Percentiles rank a stretch among this genome's conserved stretches.
Evolutionary conservation across 2,888 invertebrate genomes (phyloP).

Genomic region (Strigamia maritima): DNA sequence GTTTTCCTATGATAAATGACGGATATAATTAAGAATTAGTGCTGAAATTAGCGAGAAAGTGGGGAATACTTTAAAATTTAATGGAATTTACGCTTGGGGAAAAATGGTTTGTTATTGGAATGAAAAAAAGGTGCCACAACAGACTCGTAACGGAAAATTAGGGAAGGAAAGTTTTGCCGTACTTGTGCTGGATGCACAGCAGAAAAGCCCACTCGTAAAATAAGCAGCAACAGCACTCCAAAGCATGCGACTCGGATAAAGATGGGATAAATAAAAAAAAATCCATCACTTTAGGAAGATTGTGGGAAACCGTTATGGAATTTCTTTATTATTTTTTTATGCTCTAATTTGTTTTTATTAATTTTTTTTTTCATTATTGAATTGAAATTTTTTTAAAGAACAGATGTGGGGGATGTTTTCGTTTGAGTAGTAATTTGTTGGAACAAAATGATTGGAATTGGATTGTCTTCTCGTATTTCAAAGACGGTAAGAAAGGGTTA

Average conservation of each 20-base stretch:
- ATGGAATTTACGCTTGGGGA: background rate
- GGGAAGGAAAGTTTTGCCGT: constrained; percentile 9
- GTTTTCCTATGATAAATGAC: background rate
- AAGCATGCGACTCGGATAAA: background rate
- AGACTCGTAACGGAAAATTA: too few species aligned
- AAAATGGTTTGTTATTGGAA: background rate
- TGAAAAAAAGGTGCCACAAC: background rate
- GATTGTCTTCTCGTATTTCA: constrained; percentile 7
- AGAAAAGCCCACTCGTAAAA: constrained; percentile 14
- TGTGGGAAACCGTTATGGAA: background rate
- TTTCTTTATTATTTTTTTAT: background rate
- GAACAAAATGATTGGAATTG: background rate
- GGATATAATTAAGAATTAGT: constrained; percentile 7
- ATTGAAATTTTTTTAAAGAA: background rate
- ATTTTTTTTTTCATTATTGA: background rate
- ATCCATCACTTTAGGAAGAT: too few species aligned
- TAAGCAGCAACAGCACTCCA: background rate
- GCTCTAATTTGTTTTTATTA: background rate
- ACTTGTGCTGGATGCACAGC: background rate
- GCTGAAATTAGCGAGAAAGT: background rate
- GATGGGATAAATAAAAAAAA: background rate
- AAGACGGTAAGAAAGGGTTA: background rate
- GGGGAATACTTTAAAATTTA: background rate
- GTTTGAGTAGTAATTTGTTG: background rate
- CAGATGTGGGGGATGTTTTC: background rate